Base-by-base conservation (phyloP, 1,140 invertebrate species). In the Trichonephila clavata region DNA sequence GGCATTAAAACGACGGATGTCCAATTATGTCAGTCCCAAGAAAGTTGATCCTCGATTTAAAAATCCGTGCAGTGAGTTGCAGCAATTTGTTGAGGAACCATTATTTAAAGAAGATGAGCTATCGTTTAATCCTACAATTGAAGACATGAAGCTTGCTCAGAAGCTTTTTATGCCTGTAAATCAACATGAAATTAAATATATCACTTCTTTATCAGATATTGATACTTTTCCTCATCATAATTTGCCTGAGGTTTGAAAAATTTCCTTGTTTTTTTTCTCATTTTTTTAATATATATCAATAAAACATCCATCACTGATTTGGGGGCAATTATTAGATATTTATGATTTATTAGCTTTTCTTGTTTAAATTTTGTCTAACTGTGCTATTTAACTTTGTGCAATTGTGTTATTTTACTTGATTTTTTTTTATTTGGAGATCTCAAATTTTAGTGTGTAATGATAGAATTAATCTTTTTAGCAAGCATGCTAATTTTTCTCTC, bases 21-120 rank as follows among this genome's bases (percentile, higher is more conserved):
- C 84, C 68, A 65, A 65, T 60, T 93, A 80, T 93, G 18, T 27
- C 27, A 60, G 32, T 83, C 60, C 50, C 16, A 94, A 65, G 61
- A 94, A 89, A 81, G 68, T 90, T 94, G 87, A 94, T 90, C 68
- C 77, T 65, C 50, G 87, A 32, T 94, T 94, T 77, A 94, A 90
- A 90, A 94, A 94, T 77, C 91, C 94, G 39, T 89, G 90, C 80
- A 43, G 14, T 27, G 94, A 93, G 81, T 59, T 94, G 16, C 94
- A 94, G 21, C 65, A 93, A 20, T 91, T 60, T 63, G 65, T 94
- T 43, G 80, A 94, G 84, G 86, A 87, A 16, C 94, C 94, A 57
- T 77, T 94, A 87, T 93, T 94, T 65, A 91, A 77, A 32, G 90
- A 94, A 63, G 86, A 94, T 86, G 94, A 95, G 60, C 89, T 24